Conservation (phyloP, 2,113 vertebrate species). For the Psettodes erumei region DNA sequence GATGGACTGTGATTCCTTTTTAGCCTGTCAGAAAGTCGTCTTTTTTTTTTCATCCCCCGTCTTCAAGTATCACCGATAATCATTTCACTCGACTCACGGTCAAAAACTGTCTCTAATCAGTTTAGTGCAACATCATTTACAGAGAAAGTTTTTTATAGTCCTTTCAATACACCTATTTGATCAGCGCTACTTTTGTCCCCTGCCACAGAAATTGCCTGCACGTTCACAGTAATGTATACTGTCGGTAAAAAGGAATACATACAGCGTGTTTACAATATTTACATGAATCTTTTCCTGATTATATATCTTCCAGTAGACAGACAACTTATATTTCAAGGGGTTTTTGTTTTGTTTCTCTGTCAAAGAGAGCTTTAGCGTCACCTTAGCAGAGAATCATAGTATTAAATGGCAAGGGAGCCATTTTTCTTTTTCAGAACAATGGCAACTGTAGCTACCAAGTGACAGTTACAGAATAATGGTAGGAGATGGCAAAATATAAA, state of each 20-base stretch:
- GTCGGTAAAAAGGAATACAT: not conserved
- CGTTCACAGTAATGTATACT: not conserved
- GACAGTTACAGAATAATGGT: not conserved
- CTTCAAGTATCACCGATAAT: constrained; percentile 29
- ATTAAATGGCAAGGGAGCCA: not conserved
- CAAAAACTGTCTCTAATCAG: constrained; percentile 27
- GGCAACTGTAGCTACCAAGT: not conserved
- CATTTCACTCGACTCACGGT: constrained; percentile 12
- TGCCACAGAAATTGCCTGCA: not conserved
- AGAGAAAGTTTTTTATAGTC: not conserved
- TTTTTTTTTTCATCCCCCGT: constrained; percentile 14
- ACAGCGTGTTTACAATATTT: not conserved
- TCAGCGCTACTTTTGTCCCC: not conserved
- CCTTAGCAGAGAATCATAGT: not conserved
- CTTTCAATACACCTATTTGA: not conserved
- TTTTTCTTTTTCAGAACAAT: not conserved
- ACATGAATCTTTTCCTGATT: not conserved
- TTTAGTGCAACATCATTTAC: constrained; percentile 27
- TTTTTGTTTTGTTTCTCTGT: not conserved
- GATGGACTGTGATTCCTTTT: constrained; percentile 35
- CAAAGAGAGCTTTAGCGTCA: not conserved
- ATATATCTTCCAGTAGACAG: not conserved
- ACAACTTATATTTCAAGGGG: not conserved
- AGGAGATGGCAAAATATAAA: not conserved
- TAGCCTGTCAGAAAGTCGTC: constrained; percentile 30